A percentile compares a stretch with the other conserved stretches of the same genome.
These are phyloP conservation scores for Netta rufina DNA, from an alignment of 2,797 vertebrate genomes.

Conservation along the genomic window DNA sequence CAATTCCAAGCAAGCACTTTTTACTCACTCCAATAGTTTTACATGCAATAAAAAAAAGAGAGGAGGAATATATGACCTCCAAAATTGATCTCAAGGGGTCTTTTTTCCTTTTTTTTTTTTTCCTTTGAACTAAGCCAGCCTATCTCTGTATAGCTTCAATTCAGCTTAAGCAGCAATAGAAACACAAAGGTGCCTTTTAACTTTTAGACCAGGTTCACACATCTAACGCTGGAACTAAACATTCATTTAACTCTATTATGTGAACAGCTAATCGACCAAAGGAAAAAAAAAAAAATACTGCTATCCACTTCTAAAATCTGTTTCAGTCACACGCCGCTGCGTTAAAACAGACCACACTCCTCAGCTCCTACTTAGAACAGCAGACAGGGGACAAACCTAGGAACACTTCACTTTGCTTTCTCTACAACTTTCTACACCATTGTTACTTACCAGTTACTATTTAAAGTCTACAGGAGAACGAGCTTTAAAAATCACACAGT, in stretches of 20 bases:
- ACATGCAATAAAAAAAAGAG: constrained; percentile 11
- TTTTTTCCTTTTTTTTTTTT: background rate
- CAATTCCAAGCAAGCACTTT: constrained; percentile 29
- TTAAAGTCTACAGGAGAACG: background rate
- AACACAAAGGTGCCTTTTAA: background rate
- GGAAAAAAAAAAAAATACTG: background rate
- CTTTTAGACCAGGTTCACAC: background rate
- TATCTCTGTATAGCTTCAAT: background rate
- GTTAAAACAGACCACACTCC: background rate
- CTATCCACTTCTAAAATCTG: background rate
- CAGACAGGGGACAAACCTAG: background rate
- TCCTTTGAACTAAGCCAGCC: background rate
- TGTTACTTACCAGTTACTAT: background rate
- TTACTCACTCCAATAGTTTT: constrained; percentile 28
- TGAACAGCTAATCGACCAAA: background rate
- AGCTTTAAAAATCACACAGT: background rate
- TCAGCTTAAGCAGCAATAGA: background rate
- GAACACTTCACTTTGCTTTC: background rate
- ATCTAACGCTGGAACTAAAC: background rate
- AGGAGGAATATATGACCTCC: constrained; percentile 29
- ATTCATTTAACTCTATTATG: background rate
- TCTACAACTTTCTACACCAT: background rate
- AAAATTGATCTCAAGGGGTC: constrained; percentile 8
- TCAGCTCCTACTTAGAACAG: background rate
- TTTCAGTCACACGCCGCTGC: background rate